phyloP scores from a whole-genome alignment of 2,113 vertebrate species.

The Mus pahari region DNA sequence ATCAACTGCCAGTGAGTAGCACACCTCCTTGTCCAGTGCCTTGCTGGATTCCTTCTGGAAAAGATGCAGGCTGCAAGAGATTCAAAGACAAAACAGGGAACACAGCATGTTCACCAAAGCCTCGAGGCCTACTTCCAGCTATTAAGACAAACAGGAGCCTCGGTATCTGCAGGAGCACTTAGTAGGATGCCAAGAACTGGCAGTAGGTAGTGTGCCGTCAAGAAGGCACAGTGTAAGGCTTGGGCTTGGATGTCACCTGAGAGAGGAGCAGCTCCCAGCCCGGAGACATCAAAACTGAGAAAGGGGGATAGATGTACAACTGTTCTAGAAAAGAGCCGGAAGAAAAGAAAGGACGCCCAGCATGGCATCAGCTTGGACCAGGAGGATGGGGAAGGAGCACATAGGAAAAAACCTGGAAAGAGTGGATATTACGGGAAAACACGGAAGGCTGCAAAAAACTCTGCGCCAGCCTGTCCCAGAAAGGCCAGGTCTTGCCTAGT shows the following conservation, averaged over 20 bases:
- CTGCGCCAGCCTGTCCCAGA: neutral
- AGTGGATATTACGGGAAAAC: neutral
- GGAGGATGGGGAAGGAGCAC: no score
- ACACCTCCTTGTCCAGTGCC: neutral
- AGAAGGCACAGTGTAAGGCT: neutral
- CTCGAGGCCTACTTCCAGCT: neutral
- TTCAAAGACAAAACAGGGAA: neutral
- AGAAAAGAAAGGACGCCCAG: neutral
- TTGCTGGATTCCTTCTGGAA: neutral
- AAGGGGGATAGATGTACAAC: neutral
- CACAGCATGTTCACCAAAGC: neutral
- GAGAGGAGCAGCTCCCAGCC: neutral
- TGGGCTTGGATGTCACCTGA: neutral
- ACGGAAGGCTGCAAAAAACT: rapidly evolving
- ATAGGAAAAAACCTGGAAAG: neutral
- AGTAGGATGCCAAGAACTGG: neutral
- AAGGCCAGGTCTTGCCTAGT: neutral
- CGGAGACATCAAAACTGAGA: neutral
- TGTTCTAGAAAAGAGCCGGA: neutral
- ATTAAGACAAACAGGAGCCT: neutral
- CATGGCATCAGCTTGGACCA: neutral
- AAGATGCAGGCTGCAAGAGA: neutral
- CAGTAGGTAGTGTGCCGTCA: neutral
- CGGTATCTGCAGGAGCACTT: neutral
- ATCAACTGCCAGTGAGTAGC: neutral